Evolutionary conservation across 2,888 invertebrate species (phyloP), one percentile per base, ranked within the genome.

Genomic region (Habrosyne pyritoides): DNA sequence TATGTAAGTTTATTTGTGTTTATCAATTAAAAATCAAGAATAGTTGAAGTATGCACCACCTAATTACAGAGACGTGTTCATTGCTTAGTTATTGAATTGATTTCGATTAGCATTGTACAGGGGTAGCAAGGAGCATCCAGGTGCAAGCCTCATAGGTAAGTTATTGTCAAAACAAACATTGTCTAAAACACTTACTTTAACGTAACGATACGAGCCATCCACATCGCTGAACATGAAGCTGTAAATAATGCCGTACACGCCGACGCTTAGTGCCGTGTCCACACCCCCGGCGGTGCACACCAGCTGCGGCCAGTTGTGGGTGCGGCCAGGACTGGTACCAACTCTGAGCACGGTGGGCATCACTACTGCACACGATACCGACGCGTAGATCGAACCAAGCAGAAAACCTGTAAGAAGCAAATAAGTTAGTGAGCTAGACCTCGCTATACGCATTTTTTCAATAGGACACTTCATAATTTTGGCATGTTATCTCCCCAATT

Each of bases 261-360:
- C 91, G 14, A 91, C 91, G 62, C 91, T 91, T 42, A 91, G 84
- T 0, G 87, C 84, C 0, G 90, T 89, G 66, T 91, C 92, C 1
- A 78, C 70, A 8, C 91, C 91, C 0, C 89, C 87, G 0, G 91
- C 82, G 0, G 89, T 90, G 63, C 84, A 83, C 5, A 91, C 77
- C 22, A 91, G 69, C 61, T 89, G 89, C 1, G 85, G 76, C 91
- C 90, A 90, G 69, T 87, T 85, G 33, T 81, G 77, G 2, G 64
- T 66, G 47, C 81, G 69, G 36, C 66, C 66, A 12, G 76, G 75
- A 36, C 66, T 64, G 0, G 62, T 60, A 21, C 82, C 78, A 30
- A 82, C 73, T 49, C 74, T 70, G 7, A 69, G 57, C n/a, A 92
- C 84, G 1, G 82, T 71, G 0, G 89, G 87, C 85, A 90, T 86